phyloP scores from a whole-genome alignment of 2,888 invertebrate species.

The Epinotia demarniana region DNA sequence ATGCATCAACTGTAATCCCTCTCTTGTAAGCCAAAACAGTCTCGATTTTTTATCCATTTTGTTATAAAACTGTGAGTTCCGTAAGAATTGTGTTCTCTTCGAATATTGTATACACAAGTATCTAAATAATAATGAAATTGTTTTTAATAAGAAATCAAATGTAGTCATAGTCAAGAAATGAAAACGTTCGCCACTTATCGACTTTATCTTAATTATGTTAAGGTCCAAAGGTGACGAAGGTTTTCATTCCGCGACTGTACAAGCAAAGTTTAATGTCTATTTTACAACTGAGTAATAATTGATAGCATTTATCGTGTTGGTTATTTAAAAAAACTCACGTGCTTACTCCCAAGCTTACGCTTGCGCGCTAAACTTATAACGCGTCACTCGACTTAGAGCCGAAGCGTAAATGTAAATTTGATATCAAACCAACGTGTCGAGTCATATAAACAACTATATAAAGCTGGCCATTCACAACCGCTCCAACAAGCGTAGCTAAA shows the following conservation, averaged over 20 bases:
- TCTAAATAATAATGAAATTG: too few species aligned
- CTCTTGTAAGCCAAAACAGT: constrained; percentile 2
- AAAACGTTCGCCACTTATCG: too few species aligned
- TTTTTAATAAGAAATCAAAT: too few species aligned
- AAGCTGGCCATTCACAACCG: background rate
- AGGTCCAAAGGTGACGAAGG: too few species aligned
- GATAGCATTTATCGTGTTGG: background rate
- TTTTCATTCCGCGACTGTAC: too few species aligned
- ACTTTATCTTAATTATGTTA: too few species aligned
- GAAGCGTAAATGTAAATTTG: background rate
- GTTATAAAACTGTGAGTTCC: background rate
- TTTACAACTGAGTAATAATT: background rate
- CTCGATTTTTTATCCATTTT: background rate
- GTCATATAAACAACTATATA: background rate
- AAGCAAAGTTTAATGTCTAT: too few species aligned
- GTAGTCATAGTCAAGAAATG: too few species aligned
- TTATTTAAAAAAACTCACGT: background rate
- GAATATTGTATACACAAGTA: too few species aligned
- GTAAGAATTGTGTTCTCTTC: background rate
- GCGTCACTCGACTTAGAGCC: too few species aligned
- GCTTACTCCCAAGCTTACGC: background rate
- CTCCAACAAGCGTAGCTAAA: too few species aligned
- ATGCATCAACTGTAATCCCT: constrained; percentile 19
- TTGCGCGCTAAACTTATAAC: too few species aligned
- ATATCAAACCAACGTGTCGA: background rate